These are phyloP conservation scores for Microctonus brassicae DNA, from an alignment of 2,888 invertebrate species.

Conservation along the genomic window DNA sequence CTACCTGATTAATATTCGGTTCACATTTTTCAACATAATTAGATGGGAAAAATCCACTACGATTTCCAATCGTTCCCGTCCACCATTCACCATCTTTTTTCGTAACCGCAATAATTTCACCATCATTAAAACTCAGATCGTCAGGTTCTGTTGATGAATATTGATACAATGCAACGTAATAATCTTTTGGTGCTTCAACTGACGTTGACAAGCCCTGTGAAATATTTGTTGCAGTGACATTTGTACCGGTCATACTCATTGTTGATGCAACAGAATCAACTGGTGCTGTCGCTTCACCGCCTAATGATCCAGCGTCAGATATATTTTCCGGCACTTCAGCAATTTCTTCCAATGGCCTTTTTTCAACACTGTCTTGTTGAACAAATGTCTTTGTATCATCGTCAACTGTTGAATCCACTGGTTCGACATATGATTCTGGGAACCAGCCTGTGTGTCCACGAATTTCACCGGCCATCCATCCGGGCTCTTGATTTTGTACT, in stretches of 20 bases:
- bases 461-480: slow-evolving; percentile 96
- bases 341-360: slow-evolving; percentile 76
- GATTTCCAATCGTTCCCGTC: slow-evolving; percentile 90
- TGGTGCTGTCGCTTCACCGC: slow-evolving; percentile 59
- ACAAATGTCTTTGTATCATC: slow-evolving; percentile 62
- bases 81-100: slow-evolving; percentile 98
- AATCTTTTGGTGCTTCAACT: slow-evolving; percentile 74
- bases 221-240: slow-evolving; percentile 42
- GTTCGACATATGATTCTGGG: slow-evolving; percentile 95
- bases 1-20: slow-evolving; percentile 60
- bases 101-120: slow-evolving; percentile 89
- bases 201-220: slow-evolving; percentile 35
- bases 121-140: slow-evolving; percentile 88
- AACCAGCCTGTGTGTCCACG: slow-evolving; percentile 96
- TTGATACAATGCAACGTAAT: slow-evolving; percentile 90
- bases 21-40: slow-evolving; percentile 91
- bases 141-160: slow-evolving; percentile 91
- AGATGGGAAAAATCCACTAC: slow-evolving; percentile 95
- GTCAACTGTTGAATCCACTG: slow-evolving; percentile 72
- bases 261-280: slow-evolving; percentile 62
- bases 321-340: slow-evolving; percentile 80
- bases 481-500: slow-evolving; percentile 91
- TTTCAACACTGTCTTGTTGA: slow-evolving; percentile 64
- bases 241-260: slow-evolving; percentile 61
- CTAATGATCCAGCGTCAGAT: slow-evolving; percentile 70